These are phyloP conservation scores for Chelidonichthys spinosus DNA, from an alignment of 2,797 vertebrate species.

Conservation along the genomic window DNA sequence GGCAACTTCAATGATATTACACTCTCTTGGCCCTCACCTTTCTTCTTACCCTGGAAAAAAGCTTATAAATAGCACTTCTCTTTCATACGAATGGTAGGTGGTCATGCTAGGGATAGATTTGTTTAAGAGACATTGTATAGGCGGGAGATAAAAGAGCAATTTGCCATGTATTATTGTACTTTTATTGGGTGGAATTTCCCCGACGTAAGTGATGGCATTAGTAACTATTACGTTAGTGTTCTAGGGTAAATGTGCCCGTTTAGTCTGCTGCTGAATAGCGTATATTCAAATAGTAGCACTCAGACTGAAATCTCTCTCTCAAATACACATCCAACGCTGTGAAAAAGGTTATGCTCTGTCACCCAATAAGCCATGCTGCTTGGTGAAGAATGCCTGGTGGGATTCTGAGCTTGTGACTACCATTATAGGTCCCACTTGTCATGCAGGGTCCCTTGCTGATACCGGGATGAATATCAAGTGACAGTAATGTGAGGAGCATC, in stretches of 20 bases:
- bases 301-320: background rate
- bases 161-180: no score
- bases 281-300: background rate
- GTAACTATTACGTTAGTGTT: no score
- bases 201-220: no score
- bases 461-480: conserved; percentile 31
- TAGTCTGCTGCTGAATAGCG: background rate
- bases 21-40: background rate
- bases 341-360: conserved; percentile 16
- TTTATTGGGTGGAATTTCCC: no score
- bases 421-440: conserved; percentile 29
- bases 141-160: no score
- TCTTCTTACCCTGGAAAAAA: background rate
- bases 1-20: background rate
- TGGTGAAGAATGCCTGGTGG: conserved; percentile 2
- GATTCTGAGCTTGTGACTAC: conserved; percentile 8
- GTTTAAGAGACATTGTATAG: no score
- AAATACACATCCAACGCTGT: background rate
- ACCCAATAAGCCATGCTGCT: conserved; percentile 7
- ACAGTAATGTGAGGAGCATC: conserved; percentile 27
- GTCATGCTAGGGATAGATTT: no score
- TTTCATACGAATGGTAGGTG: background rate
- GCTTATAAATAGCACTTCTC: background rate
- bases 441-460: conserved; percentile 19
- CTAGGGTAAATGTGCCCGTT: background rate